Base-by-base conservation (phyloP, 2,113 vertebrate genomes). In the Drymodes brunneopygia region DNA sequence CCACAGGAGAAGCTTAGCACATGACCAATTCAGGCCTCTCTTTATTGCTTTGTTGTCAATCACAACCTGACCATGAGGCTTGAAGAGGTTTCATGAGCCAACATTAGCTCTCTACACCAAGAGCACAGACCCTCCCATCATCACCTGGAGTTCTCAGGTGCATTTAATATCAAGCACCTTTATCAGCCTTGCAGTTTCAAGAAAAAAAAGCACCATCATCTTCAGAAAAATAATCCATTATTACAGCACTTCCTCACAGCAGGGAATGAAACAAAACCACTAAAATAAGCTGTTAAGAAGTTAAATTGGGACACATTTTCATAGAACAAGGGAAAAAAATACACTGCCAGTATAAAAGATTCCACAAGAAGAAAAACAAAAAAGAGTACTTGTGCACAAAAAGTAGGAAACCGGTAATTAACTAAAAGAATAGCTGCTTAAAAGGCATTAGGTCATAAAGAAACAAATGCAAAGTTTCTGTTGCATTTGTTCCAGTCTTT, bases 171-270 rank as follows among this genome's bases (percentile, higher is more conserved):
- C 50, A 85, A 85, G 14, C 24, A 87, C 12, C 24, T 90, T 90
- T 61, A 54, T 50, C n/a, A 79, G 35, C 18, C 25, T 82, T 88
- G 15, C 15, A 60, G 50, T 78, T 88, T 56, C 83, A 91, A 40
- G 44, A 10, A 62, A 44, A 62, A 44, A 44, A 70, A 66, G 9
- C 47, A 23, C 7, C 38, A 51, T 28, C 38, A 57, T 82, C 11
- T 12, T 70, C 88, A 85, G 92, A 81, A 91, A 97, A 94, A 90
- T 50, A 64, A 42, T 78, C 74, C 79, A 88, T 94, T 81, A 94
- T 93, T 86, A 83, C 90, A 91, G 42, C 61, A 58, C 28, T 90
- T 86, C 6, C 36, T 62, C 50, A 40, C 50, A 77, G 70, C 50
- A 88, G 50, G 86, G 12, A 86, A 54, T 67, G 35, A 90, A 91